These are phyloP conservation scores for Stenchaetothrips biformis DNA, from an alignment of 2,888 invertebrate genomes.

Conservation along the genomic window DNA sequence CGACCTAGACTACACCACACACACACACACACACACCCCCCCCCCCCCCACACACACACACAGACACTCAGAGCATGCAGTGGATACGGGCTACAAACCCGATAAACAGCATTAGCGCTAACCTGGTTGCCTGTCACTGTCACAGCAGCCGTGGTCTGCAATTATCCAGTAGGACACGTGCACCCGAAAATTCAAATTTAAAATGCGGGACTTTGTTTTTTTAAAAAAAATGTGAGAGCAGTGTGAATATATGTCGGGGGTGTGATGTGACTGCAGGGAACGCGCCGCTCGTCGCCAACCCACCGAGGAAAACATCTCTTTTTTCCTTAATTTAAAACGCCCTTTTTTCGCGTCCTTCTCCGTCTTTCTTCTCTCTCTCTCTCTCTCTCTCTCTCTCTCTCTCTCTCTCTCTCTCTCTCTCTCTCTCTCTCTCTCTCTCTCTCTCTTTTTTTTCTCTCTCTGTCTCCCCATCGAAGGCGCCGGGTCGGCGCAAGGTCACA, in stretches of 20 bases:
- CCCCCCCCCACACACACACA: no score
- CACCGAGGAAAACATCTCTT: no score
- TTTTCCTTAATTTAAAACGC: no score
- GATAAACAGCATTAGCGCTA: constrained; percentile 21
- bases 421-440: background rate
- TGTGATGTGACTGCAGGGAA: no score
- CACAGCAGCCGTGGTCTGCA: background rate
- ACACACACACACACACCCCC: background rate
- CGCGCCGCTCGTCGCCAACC: no score
- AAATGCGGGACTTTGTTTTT: background rate
- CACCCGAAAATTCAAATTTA: background rate
- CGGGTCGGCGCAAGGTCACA: no score
- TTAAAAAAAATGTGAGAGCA: background rate
- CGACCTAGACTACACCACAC: background rate
- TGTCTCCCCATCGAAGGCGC: background rate
- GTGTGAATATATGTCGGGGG: background rate
- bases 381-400: background rate
- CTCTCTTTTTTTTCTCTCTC: no score
- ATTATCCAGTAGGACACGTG: background rate
- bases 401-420: background rate
- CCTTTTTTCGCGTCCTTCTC: no score
- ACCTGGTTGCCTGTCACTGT: background rate
- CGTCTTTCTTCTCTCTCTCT: no score
- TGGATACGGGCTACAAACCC: background rate
- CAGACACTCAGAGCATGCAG: background rate